These are phyloP conservation scores for Philhelius pedissequus DNA, from an alignment of 2,888 invertebrate genomes.

Conservation along the genomic window DNA sequence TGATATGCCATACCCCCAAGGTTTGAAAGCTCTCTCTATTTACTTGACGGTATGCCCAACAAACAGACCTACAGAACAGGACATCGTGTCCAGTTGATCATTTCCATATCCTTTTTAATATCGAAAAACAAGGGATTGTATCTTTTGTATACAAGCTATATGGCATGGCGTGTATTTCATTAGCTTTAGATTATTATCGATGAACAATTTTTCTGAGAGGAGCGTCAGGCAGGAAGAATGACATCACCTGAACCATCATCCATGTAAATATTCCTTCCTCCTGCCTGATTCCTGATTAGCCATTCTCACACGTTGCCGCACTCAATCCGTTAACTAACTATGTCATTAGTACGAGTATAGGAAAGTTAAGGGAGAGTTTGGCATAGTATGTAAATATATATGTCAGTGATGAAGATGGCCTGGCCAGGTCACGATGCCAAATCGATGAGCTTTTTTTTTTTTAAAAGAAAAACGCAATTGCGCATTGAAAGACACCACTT, in stretches of 20 bases:
- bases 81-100: background rate
- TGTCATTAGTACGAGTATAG: background rate
- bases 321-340: no score
- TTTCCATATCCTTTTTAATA: constrained; percentile 8
- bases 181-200: constrained; percentile 34
- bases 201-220: constrained; percentile 45
- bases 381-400: background rate
- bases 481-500: constrained; percentile 50
- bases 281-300: background rate
- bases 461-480: constrained; percentile 64
- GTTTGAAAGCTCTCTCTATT: background rate
- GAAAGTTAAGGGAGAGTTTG: background rate
- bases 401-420: constrained; percentile 20
- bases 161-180: constrained; percentile 28
- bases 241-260: constrained; percentile 38
- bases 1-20: background rate
- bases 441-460: constrained; percentile 63
- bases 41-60: background rate
- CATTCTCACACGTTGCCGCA: constrained; percentile 5
- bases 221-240: constrained; percentile 16
- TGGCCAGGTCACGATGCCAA: constrained; percentile 52
- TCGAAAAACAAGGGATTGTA: background rate
- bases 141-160: background rate
- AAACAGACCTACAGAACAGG: no score
- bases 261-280: background rate